Evolutionary conservation across 2,888 invertebrate genomes (phyloP), one percentile per base, ranked within the genome.

Genomic region (Venustoraphidia nigricollis): DNA sequence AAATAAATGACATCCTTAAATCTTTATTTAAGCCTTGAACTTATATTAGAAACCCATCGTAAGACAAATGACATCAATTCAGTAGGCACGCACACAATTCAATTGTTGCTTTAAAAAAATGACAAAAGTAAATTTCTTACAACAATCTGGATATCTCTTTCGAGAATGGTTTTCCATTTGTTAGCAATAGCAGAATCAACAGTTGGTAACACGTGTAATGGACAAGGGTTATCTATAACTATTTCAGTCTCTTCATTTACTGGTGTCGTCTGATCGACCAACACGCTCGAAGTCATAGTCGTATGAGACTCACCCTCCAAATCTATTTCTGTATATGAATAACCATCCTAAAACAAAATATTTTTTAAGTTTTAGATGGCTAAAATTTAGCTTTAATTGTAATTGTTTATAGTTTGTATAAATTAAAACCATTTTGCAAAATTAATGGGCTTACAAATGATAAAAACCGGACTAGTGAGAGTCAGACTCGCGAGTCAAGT

Each of bases 131-230:
- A 47, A 70, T 78, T 27, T 27, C 27, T 68, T 62, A 88, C 89
- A 65, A 89, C 79, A 62, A 91, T 82, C 61, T 87, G 83, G 52
- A 78, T 81, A 48, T 83, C 80, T 17, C 75, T 70, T 4, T 75
- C 76, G 57, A 90, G 70, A 49, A 81, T 76, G 61, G 81, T 81
- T 63, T 79, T 78, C 79, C 84, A 83, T 62, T 83, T 83, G 48
- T 83, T 79, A 65, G 80, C 78, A 47, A 88, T 81, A n/a, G 82
- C 72, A 40, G 77, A 70, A 51, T 79, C 77, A 50, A 79, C 81
- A n/a, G 72, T 71, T 27, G 77, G 67, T 47, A 59, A 61, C 50
- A 64, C 63, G 47, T 64, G 60, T 36, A 63, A 51, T 9, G 63
- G 61, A 52, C 57, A 59, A 46, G 58, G 54, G 62, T 70, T 71